Evolutionary conservation across 2,113 vertebrate species (phyloP).

Genomic region (Corydoras maculifer): DNA sequence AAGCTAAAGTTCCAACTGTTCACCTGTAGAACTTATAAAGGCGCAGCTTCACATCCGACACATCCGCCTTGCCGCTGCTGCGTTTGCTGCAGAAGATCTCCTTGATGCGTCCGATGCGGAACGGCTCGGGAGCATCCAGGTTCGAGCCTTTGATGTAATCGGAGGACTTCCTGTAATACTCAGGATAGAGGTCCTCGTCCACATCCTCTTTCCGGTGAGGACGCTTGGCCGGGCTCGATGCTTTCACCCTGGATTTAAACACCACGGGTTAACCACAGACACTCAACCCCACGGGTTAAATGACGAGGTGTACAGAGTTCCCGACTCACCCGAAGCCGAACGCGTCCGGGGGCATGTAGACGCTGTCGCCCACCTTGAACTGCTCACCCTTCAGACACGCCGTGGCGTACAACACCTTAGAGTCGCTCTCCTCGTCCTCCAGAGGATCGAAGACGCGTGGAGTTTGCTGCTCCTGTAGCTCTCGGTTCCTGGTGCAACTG

Average conservation of each 20-base stretch:
- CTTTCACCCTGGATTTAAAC: slow-evolving; percentile 67
- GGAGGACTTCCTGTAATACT: slow-evolving; percentile 90
- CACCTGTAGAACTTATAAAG: slow-evolving; percentile 91
- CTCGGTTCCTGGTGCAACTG: slow-evolving; percentile 72
- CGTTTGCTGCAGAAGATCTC: slow-evolving; percentile 83
- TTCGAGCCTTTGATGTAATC: slow-evolving; percentile 98
- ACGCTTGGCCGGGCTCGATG: slow-evolving; percentile 80
- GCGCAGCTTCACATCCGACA: slow-evolving; percentile 75
- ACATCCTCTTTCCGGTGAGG: slow-evolving; percentile 82
- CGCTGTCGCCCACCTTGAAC: slow-evolving; percentile 75
- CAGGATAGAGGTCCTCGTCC: slow-evolving; percentile 86
- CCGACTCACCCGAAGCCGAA: slow-evolving; percentile 77
- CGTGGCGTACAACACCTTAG: slow-evolving; percentile 68
- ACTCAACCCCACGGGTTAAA: too few species aligned
- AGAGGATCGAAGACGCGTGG: slow-evolving; percentile 70
- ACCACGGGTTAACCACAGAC: too few species aligned
- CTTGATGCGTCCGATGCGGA: slow-evolving; percentile 80
- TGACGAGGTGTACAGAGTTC: too few species aligned
- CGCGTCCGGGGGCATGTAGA: slow-evolving; percentile 79
- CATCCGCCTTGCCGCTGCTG: slow-evolving; percentile 74
- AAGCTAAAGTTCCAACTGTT: too few species aligned
- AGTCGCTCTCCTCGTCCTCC: slow-evolving; percentile 61
- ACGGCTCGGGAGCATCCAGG: slow-evolving; percentile 83
- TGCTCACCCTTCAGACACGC: slow-evolving; percentile 76
- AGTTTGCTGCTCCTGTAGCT: slow-evolving; percentile 67